These are phyloP conservation scores for Apodemus speciosus DNA, from an alignment of 2,113 vertebrate species.

Conservation along the genomic window DNA sequence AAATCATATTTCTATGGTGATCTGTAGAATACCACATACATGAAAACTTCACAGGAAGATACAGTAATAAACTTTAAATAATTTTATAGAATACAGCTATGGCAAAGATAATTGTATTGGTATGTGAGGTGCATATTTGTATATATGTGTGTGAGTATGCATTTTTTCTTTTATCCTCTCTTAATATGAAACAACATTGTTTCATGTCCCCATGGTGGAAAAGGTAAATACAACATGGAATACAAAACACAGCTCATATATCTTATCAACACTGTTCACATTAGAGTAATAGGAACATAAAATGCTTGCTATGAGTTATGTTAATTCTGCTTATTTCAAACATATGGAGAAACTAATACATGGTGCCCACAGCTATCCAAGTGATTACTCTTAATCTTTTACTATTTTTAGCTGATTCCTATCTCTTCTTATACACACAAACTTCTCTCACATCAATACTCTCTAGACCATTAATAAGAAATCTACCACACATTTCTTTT, in stretches of 20 bases:
- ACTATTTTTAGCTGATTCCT: background rate
- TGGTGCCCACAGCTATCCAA: background rate
- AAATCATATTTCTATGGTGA: background rate
- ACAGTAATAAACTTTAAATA: background rate
- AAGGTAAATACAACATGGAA: conserved; percentile 18
- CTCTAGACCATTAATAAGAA: background rate
- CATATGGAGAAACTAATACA: background rate
- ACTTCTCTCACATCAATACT: background rate
- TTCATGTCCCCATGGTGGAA: background rate
- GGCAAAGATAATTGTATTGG: background rate
- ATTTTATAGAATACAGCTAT: background rate
- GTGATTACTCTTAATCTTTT: conserved; percentile 16
- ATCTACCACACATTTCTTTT: conserved; percentile 15
- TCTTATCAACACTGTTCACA: background rate
- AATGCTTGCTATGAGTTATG: background rate
- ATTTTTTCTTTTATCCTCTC: background rate
- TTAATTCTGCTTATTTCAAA: conserved; percentile 38
- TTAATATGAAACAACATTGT: conserved; percentile 20
- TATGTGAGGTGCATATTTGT: background rate
- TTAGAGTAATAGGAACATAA: background rate
- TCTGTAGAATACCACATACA: background rate
- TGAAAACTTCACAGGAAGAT: background rate
- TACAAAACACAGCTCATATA: background rate
- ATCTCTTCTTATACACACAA: background rate
- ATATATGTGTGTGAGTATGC: background rate